Percentiles rank a stretch among this genome's conserved stretches.
These are phyloP conservation scores for Corbicula japonica DNA, from an alignment of 2,888 invertebrate genomes.

Conservation along the genomic window DNA sequence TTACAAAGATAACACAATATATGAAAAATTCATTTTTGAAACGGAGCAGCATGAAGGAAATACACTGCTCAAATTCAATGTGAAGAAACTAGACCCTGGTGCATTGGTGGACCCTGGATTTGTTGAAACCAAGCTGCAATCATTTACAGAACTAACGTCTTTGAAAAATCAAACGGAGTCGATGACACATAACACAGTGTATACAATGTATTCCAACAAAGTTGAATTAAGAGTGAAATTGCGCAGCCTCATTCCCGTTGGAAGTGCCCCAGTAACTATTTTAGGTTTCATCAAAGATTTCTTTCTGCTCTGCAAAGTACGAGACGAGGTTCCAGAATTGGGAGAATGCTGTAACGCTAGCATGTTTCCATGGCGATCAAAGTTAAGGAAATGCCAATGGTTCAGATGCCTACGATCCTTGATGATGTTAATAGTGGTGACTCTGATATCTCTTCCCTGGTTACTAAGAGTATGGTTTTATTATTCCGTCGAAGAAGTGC, in stretches of 20 bases:
- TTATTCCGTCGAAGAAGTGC: slow-evolving; percentile 33
- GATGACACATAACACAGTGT: neutral
- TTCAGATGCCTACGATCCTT: slow-evolving; percentile 24
- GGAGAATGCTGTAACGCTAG: slow-evolving; percentile 36
- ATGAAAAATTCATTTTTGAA: neutral
- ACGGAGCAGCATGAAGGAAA: neutral
- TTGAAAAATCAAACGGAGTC: slow-evolving; percentile 17
- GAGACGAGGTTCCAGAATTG: slow-evolving; percentile 35
- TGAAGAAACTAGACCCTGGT: slow-evolving; percentile 8
- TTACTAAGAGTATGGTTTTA: slow-evolving; percentile 53
- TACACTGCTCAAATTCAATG: slow-evolving; percentile 9
- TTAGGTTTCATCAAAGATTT: neutral
- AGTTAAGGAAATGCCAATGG: slow-evolving; percentile 26
- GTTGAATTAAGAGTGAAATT: neutral
- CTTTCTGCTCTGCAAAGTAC: slow-evolving; percentile 31
- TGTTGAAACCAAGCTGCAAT: neutral
- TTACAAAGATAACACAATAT: neutral
- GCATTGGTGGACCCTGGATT: neutral
- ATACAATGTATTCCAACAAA: neutral
- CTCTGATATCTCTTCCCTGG: slow-evolving; percentile 36
- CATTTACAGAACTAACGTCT: slow-evolving; percentile 11
- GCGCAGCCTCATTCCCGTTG: neutral
- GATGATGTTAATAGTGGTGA: slow-evolving; percentile 3
- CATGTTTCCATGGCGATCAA: slow-evolving; percentile 19
- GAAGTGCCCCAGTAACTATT: neutral